Percentiles rank a stretch among this genome's conserved stretches.
phyloP scores from a whole-genome alignment of 2,888 invertebrate genomes.

The Griposia aprilina region DNA sequence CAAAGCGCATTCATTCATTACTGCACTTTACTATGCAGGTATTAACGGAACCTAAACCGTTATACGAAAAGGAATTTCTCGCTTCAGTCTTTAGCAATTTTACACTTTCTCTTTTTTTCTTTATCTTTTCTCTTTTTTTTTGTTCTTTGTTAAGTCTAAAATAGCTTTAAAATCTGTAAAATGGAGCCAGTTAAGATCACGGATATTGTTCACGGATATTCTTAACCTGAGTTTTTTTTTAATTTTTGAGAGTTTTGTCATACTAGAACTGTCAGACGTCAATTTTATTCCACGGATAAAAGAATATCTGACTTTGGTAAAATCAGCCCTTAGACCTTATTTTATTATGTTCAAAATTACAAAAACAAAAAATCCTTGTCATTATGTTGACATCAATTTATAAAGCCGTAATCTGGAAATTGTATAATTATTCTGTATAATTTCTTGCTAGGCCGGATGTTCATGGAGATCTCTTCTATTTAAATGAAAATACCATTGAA shows the following conservation, averaged over 20 bases:
- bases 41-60: constrained; percentile 24
- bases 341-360: neutral
- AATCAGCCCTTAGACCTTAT: neutral
- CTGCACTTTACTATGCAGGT: constrained; percentile 18
- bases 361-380: neutral
- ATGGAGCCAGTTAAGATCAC: neutral
- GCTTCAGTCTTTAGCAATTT: too few relatives aligned
- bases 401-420: neutral
- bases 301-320: too few relatives aligned
- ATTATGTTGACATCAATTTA: neutral
- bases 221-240: too few relatives aligned
- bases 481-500: neutral
- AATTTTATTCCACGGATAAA: too few relatives aligned
- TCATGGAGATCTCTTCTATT: neutral
- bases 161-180: constrained; percentile 7
- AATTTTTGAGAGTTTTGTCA: too few relatives aligned
- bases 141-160: neutral
- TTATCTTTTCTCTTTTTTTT: too few relatives aligned
- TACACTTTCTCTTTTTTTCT: too few relatives aligned
- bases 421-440: neutral
- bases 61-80: constrained; percentile 25
- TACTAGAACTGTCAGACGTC: too few relatives aligned
- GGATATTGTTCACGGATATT: too few relatives aligned
- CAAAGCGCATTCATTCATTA: constrained; percentile 40
- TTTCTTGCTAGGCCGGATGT: neutral